Base-by-base conservation (phyloP, 2,888 invertebrate species). In the Drosophila demipolita region DNA sequence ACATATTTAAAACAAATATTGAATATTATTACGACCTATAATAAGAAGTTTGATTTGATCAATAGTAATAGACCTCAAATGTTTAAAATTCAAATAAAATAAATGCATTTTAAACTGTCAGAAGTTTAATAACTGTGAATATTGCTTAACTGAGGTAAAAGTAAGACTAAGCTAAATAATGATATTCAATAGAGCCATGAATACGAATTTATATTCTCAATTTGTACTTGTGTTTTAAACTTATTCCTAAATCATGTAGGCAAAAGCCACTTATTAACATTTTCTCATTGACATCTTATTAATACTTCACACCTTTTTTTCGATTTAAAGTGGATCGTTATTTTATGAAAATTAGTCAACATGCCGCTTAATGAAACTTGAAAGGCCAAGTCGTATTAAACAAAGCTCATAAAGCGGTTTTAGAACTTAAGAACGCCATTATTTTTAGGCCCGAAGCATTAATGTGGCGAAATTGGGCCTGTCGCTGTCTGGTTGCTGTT, bases 271-370 rank as follows among this genome's bases (percentile, higher is more conserved):
- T 72, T 80, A 88, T 90, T 90, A 88, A 88, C 89, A 86, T 90
- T 90, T 87, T 82, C 80, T 74, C 79, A 75, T 90, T 89, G 89
- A 88, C 85, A 73, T 89, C 90, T 90, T 90, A 87, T 89, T 90
- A 90, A 90, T 89, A 89, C 85, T 89, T 89, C 89, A 89, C 89
- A 90, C 89, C 89, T 89, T 85, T 80, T 83, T 78, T 73, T 75
- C 71, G 78, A 73, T 73, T 76, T 80, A 64, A 83, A 87, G 89
- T 87, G 90, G 80, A 90, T 90, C 78, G 90, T 55, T 86, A 73
- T 87, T 87, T 90, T 89, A 89, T 88, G 82, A 86, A 87, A 87
- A 87, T 87, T 86, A 87, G 87, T 83, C 80, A 70, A 80, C 79
- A 70, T 83, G 73, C 57, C 72, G 71, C 49, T 48, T 53, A 68